Conservation (phyloP, 1,140 invertebrate species). For the Polyergus mexicanus region DNA sequence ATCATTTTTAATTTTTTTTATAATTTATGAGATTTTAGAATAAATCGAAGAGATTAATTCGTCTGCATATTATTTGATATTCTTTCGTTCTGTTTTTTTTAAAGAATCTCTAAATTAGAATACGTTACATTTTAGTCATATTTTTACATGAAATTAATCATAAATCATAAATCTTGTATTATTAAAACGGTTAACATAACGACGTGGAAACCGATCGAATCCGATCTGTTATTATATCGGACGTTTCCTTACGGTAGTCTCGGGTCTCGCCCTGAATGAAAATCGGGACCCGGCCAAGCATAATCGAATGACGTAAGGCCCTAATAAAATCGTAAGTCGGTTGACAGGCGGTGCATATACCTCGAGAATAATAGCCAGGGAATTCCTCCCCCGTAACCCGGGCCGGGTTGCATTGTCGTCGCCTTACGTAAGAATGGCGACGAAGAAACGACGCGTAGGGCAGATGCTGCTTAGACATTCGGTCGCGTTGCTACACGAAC, state of each 20-base stretch:
- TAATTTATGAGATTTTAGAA: not conserved
- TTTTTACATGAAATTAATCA: constrained; percentile 40
- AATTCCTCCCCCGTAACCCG: constrained; percentile 83
- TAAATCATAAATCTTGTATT: constrained; percentile 34
- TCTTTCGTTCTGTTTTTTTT: not conserved
- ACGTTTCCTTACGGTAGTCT: constrained; percentile 40
- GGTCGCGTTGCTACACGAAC: constrained; percentile 75
- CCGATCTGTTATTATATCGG: constrained; percentile 48
- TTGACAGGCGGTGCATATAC: constrained; percentile 81
- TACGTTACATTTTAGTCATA: not conserved
- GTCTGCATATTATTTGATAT: not conserved
- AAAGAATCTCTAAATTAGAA: not conserved
- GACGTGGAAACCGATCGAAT: constrained; percentile 34
- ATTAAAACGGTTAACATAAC: constrained; percentile 17
- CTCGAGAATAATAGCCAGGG: constrained; percentile 73
- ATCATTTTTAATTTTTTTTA: not conserved
- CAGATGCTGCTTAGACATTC: constrained; percentile 83
- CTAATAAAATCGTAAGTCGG: constrained; percentile 86
- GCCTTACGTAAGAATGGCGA: constrained; percentile 79
- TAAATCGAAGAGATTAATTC: not conserved
- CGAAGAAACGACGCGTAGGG: constrained; percentile 78
- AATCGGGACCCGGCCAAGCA: constrained; percentile 68
- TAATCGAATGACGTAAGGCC: constrained; percentile 85
- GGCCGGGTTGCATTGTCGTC: constrained; percentile 73
- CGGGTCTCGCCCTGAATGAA: constrained; percentile 57